These are phyloP conservation scores for Gavia stellata DNA, from an alignment of 2,113 vertebrate species.

Conservation along the genomic window DNA sequence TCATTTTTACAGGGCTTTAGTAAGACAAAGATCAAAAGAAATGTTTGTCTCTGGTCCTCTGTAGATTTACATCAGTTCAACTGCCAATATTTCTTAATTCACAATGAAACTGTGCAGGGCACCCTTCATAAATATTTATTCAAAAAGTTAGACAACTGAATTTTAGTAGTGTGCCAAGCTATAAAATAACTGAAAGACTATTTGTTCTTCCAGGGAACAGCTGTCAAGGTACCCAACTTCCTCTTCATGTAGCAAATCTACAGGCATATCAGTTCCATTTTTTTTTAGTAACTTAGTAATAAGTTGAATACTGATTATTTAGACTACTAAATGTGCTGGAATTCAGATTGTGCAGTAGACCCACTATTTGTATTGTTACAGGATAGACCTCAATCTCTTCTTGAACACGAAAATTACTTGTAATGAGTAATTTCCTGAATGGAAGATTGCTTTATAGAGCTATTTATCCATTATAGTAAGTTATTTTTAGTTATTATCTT, in stretches of 20 bases:
- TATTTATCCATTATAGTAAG: slow-evolving; percentile 50
- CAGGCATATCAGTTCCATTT: not conserved
- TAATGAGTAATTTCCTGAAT: slow-evolving; percentile 59
- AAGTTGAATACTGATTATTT: slow-evolving; percentile 24
- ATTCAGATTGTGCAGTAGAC: not conserved
- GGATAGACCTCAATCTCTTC: slow-evolving; percentile 33
- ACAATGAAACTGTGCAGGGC: slow-evolving; percentile 63
- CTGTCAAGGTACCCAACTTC: slow-evolving; percentile 17
- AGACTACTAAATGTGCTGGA: slow-evolving; percentile 14
- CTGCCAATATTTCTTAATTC: slow-evolving; percentile 73
- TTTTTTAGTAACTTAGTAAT: not conserved
- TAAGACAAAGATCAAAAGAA: slow-evolving; percentile 75
- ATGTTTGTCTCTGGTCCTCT: slow-evolving; percentile 72
- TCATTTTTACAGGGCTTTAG: slow-evolving; percentile 71
- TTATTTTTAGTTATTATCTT: slow-evolving; percentile 58
- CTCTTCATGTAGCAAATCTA: not conserved
- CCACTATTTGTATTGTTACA: slow-evolving; percentile 30
- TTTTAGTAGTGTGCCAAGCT: slow-evolving; percentile 58
- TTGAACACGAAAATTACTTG: slow-evolving; percentile 49
- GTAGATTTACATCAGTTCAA: slow-evolving; percentile 74
- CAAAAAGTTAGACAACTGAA: slow-evolving; percentile 57
- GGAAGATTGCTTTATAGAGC: slow-evolving; percentile 34
- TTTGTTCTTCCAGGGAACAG: slow-evolving; percentile 59
- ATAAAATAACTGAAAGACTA: slow-evolving; percentile 59
- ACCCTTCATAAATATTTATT: slow-evolving; percentile 69